Conservation (phyloP, 2,888 invertebrate genomes). For the Pardosa pseudoannulata region DNA sequence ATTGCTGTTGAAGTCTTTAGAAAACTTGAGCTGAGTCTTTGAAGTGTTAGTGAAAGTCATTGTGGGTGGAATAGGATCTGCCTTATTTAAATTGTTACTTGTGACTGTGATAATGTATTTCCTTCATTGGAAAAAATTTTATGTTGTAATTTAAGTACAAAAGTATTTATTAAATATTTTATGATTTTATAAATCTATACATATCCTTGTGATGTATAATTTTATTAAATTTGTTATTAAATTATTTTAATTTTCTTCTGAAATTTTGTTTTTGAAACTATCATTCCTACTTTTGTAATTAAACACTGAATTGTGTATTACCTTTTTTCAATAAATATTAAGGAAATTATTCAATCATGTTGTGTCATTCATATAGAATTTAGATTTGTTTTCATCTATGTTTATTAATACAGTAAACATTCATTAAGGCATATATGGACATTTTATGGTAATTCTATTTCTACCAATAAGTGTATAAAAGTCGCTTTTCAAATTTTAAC, state of each 20-base stretch:
- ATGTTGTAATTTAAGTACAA: too few species aligned
- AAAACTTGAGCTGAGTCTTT: background rate
- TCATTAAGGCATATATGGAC: too few species aligned
- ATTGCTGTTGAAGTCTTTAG: background rate
- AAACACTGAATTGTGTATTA: background rate
- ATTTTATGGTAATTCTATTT: too few species aligned
- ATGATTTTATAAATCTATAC: background rate
- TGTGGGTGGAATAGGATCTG: constrained; percentile 3
- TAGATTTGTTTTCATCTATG: too few species aligned
- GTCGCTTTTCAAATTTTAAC: too few species aligned
- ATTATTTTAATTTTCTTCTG: background rate
- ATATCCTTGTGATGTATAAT: background rate
- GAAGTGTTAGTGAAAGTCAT: background rate
- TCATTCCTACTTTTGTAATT: background rate
- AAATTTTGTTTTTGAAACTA: background rate
- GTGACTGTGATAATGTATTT: constrained; percentile 2
- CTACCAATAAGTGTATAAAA: too few species aligned
- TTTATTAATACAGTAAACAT: too few species aligned
- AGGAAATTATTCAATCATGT: too few species aligned
- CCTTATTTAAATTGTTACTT: constrained; percentile 6
- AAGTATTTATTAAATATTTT: too few species aligned
- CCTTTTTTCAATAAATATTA: background rate
- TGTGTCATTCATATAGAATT: too few species aligned
- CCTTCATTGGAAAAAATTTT: background rate
- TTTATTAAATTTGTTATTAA: background rate